Evolutionary conservation across 1,140 invertebrate species (phyloP), one percentile per base, ranked within the genome.

Genomic region (Belonocnema kinseyi): DNA sequence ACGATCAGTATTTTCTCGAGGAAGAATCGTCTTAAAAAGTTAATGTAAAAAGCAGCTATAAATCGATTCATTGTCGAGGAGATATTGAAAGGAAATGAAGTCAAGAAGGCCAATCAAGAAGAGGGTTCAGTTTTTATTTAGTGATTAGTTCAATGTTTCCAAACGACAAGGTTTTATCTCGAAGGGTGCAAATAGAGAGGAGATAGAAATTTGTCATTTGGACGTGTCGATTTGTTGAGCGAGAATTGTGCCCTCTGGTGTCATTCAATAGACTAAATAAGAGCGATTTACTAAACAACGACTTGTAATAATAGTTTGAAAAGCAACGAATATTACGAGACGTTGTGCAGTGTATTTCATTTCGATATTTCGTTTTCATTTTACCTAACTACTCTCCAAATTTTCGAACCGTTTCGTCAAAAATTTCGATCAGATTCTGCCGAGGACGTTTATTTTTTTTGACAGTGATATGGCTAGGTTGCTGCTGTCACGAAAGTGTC

Each of bases 401-500:
- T 72, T 77, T 77, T 79, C 16, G 10, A 71, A 46, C 11, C 12
- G 12, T 26, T 75, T 80, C 61, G 77, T 74, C 78, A 78, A 77
- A 77, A 77, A 80, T 72, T 80, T 75, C 79, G 80, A 81, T 85
- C 81, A 85, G 79, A 82, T 80, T 79, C 73, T 73, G 70, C 83
- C 79, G 82, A 80, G 78, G 76, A 85, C 71, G 80, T 78, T 80
- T 79, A 82, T 26, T 66, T 66, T 46, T 66, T 61, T 40, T 74
- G 85, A 85, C 79, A 83, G 83, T 85, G 84, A 86, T 88, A 85
- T 85, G 85, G 82, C 82, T 85, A 76, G 58, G n/a, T 81, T 82
- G 83, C 76, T 87, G 81, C 81, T 83, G 78, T 80, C 77, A 84
- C 81, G 81, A 76, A 81, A 85, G 78, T 83, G 83, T 80, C 80